Evolutionary conservation across 2,888 invertebrate species (phyloP), one percentile per base, ranked within the genome.

Genomic region (Barypeithes pellucidus): DNA sequence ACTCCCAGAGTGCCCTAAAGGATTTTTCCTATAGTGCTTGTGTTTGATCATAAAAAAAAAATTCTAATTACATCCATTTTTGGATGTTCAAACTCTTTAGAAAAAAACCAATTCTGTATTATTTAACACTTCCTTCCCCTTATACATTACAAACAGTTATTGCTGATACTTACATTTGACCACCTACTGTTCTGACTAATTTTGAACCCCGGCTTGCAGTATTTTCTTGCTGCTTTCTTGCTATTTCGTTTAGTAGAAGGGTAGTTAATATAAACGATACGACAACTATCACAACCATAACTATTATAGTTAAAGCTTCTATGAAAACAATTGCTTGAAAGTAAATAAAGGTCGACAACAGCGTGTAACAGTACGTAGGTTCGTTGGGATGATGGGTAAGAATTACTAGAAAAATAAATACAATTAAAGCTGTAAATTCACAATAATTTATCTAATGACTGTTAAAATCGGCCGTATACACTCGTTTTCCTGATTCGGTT

Each of bases 221-320:
- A 43, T 43, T 43, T 18, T 18, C 45, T 14, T 33, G 4, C 47
- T 67, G 67, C 12, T 45, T 20, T 22, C 29, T 45, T 45, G 12
- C 18, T 12, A 67, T n/a, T 14, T 43, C 59, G 9, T 18, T 5
- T 45, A 67, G 16, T 18, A 59, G 2, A 12, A 24, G 3, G 2
- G 22, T 11, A 3, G 59, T 59, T n/a, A 43, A 14, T 3, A 67
- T 67, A 20, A 67, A 67, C 8, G 29, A 59, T 5, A 43, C 24
- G 14, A 57, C 22, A 12, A 67, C 59, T 18, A 59, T 29, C 12
- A 45, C 47, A 16, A 36, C 43, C 67, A 67, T 67, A 7, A 59
- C n/a, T 7, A 59, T 18, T 33, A 60, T 59, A n/a, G 60, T 16
- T 9, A 67, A n/a, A 11, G n/a, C n/a, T 59, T 67, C 67, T 24